Base-by-base conservation (phyloP, 2,888 invertebrate genomes). In the Xestia sexstrigata region DNA sequence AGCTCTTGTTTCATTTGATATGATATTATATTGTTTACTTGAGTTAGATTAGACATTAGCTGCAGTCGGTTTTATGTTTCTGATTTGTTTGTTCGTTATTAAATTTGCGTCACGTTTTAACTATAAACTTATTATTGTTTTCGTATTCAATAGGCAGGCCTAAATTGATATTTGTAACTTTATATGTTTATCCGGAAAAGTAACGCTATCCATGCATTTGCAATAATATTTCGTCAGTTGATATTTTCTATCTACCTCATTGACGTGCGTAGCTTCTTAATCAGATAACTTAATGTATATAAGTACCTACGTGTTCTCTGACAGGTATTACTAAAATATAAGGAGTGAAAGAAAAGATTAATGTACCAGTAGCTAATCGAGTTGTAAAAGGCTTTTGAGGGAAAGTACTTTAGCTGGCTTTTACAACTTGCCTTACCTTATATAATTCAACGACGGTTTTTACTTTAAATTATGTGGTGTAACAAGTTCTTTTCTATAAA, bases 351-450 rank as follows among this genome's bases (percentile, higher is more conserved):
- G 72, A 83, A 78, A 72, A 78, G 58, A 84, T 84, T 39, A 78
- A 75, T 78, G 63, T 62, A 68, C 67, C 49, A 85, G 74, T 73
- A 78, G 79, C 70, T 78, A 68, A 86, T 86, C 78, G 60, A 75
- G 70, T 72, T 72, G 78, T 75, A 86, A 83, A 85, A 84, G 79
- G 75, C 63, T 74, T 39, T 49, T 30, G 77, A 84, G 89, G 85
- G 85, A 89, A 88, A 89, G 87, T 87, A 87, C 82, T 79, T 75
- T 62, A 76, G 72, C 66, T 71, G 70, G 74, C 74, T 74, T 88
- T 76, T 78, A 68, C 78, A 76, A 84, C 80, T 76, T 76, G 75
- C 55, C 58, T 86, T 81, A 26, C 85, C 80, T 88, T 88, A 89
- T 78, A 78, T 83, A 88, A 88, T 76, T 79, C 55, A 70, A 79